Evolutionary conservation across 2,888 invertebrate species (phyloP), one percentile per base, ranked within the genome.

Genomic region (Watsonalla binaria): DNA sequence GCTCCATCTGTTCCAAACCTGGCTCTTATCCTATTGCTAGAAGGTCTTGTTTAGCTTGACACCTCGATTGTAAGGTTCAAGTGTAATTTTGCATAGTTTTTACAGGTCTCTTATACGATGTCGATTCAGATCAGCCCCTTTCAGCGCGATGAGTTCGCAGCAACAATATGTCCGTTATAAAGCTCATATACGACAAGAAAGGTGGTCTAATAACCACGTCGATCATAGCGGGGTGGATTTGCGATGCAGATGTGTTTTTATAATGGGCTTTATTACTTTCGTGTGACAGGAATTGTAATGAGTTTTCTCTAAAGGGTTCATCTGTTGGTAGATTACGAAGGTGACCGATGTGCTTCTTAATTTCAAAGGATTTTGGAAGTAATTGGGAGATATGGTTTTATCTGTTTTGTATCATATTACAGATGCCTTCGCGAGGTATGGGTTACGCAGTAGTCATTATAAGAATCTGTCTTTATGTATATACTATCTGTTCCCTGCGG

Each of bases 21-120:
- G 15, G 24, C 52, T 68, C 61, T 59, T 76, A 68, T 54, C 0
- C 24, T 4, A 6, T 2, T 0, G 4, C 0, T 0, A 54, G 75
- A 82, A 57, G 61, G 72, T 60, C 53, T 13, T 63, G 47, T 61
- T 71, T 74, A 13, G 54, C 39, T 37, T 48, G 57, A 13, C 24
- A 46, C 9, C 42, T 13, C 35, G 50, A 47, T 48, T 57, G 4
- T 33, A 33, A 46, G 15, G 46, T 47, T 6, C 51, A 45, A 35
- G 6, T 49, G 47, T 52, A 55, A 54, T 13, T 51, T 70, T 66
- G 82, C 60, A 57, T 62, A 84, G 84, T 90, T 90, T 89, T 90
- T 90, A 89, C 84, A 81, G 78, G 80, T 11, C 86, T 82, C 85
- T 84, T 84, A 85, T 83, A 75, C 79, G 83, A 82, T 82, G 90